phyloP scores from a whole-genome alignment of 2,888 invertebrate species.

The Platerodrilus igneus region DNA sequence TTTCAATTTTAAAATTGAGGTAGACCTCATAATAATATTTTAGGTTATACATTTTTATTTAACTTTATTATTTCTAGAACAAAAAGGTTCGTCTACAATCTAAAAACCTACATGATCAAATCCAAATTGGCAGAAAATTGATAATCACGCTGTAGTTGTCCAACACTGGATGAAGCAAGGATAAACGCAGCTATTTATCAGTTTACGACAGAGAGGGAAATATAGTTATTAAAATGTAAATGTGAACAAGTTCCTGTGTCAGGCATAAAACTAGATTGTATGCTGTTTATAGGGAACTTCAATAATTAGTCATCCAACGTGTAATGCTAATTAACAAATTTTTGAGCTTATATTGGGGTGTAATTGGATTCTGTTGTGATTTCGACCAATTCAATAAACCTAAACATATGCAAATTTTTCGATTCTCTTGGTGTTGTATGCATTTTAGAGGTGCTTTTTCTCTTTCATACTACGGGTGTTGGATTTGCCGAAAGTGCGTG shows the following conservation, averaged over 20 bases:
- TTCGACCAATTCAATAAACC: no score
- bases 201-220: slow-evolving; percentile 32
- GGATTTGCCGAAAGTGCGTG: no score
- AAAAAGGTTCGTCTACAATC: no score
- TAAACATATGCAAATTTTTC: no score
- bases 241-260: slow-evolving; percentile 46
- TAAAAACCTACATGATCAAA: no score
- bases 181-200: slow-evolving; percentile 21
- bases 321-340: slow-evolving; percentile 45
- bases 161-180: slow-evolving; percentile 36
- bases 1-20: background rate
- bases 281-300: slow-evolving; percentile 29
- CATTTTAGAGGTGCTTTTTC: no score
- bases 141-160: slow-evolving; percentile 46
- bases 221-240: slow-evolving; percentile 50
- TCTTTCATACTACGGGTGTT: no score
- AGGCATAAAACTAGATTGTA: slow-evolving; percentile 46
- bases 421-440: no score
- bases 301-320: slow-evolving; percentile 43
- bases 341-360: slow-evolving; percentile 12
- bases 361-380: background rate
- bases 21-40: background rate
- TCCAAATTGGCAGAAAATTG: slow-evolving; percentile 51
- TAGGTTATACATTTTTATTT: background rate
- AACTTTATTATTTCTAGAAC: no score